Evolutionary conservation across 2,888 invertebrate genomes (phyloP), one percentile per base, ranked within the genome.

Genomic region (Campopleginae sp.): DNA sequence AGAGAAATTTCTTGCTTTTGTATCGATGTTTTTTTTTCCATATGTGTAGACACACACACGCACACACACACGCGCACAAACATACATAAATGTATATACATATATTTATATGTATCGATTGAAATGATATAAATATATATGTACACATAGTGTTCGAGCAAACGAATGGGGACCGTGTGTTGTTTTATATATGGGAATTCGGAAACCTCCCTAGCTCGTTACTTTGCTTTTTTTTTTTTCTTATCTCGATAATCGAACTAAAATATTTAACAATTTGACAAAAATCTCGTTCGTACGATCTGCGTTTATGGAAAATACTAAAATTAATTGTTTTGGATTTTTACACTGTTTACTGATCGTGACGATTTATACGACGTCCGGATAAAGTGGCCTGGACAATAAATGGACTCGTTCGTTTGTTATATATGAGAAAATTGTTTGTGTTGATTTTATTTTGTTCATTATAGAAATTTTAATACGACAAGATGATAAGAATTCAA

Each of bases 1-100:
- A 86, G 84, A 87, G 63, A 80, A 48, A 77, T 82, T 70, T 83
- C 80, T 85, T 72, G 61, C 75, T 51, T 5, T 72, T 80, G 71
- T 66, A 23, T 77, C 58, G 54, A 44, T 80, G n/a, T 74, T 33
- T 51, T 23, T 74, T 75, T 66, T 66, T 38, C 10, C 38, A 51
- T 27, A 63, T 33, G 42, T 65, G 65, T 27, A 75, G 42, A 70
- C 70, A 27, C 44, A 66, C 66, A 19, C 19, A 42, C 31, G n/a
- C 14, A 42, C 33, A n/a, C 27, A 44, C n/a, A 48, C 14, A 65
- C 17, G 10, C 27, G 23, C n/a, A 48, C 14, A 65, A 8, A 8
- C n/a, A 27, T 42, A 14, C 6, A 65, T 48, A 14, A 17, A 66
- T 54, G 44, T 66, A 51, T 54, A 68, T 54, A 77, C 51, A 76